phyloP scores from a whole-genome alignment of 2,797 vertebrate genomes.

The Siniperca scherzeri region DNA sequence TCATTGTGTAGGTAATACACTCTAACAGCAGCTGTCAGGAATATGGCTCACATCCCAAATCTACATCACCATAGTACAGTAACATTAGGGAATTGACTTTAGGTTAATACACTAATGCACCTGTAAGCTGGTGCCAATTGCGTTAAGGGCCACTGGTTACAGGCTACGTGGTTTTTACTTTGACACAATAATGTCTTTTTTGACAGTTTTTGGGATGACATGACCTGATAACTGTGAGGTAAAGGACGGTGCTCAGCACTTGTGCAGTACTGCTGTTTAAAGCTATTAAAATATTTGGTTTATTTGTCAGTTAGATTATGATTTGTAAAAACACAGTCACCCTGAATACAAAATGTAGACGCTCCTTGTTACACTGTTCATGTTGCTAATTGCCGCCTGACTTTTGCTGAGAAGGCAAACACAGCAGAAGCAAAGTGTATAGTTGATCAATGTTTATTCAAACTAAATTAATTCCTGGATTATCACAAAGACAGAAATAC shows the following conservation, averaged over 20 bases:
- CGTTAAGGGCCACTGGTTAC: slow-evolving; percentile 61
- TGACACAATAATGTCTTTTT: slow-evolving; percentile 34
- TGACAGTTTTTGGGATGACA: slow-evolving; percentile 19
- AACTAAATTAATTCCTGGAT: slow-evolving; percentile 47
- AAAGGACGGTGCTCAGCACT: slow-evolving; percentile 33
- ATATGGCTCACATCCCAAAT: slow-evolving; percentile 46
- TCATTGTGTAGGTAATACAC: slow-evolving; percentile 33
- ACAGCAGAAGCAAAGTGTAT: slow-evolving; percentile 9
- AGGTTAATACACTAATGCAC: slow-evolving; percentile 79
- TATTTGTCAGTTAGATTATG: background rate
- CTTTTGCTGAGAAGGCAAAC: slow-evolving; percentile 26
- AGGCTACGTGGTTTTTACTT: slow-evolving; percentile 31
- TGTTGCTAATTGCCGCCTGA: background rate
- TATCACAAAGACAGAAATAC: slow-evolving; percentile 64
- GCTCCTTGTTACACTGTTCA: background rate
- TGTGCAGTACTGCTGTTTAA: background rate
- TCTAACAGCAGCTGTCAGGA: slow-evolving; percentile 31
- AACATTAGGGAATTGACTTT: slow-evolving; percentile 73
- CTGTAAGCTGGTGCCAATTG: slow-evolving; percentile 74
- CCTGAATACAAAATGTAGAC: background rate
- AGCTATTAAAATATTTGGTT: background rate
- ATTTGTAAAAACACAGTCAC: too few species aligned
- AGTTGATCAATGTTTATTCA: slow-evolving; percentile 73
- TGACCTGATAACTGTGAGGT: slow-evolving; percentile 27
- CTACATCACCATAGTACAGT: slow-evolving; percentile 5